A percentile compares a stretch with the other conserved stretches of the same genome.
Conservation (phyloP, 2,888 invertebrate species). For the Cremastinae sp. region DNA sequence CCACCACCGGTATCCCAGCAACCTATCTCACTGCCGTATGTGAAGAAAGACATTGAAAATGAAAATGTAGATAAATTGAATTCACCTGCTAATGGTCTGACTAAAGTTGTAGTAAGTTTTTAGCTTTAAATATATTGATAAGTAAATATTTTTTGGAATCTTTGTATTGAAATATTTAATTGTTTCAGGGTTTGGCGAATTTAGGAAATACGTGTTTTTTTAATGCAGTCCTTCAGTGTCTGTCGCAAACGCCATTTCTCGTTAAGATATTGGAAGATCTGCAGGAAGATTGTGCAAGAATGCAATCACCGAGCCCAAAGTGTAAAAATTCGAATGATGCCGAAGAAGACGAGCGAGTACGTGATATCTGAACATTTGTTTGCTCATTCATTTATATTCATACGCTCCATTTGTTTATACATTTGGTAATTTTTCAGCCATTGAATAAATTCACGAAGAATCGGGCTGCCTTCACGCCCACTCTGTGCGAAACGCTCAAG, state of each 20-base stretch:
- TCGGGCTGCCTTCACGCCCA: constrained; percentile 86
- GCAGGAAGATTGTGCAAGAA: constrained; percentile 85
- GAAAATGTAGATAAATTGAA: constrained; percentile 33
- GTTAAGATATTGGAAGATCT: constrained; percentile 87
- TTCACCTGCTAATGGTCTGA: constrained; percentile 36
- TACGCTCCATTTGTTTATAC: too few species aligned
- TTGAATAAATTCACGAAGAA: constrained; percentile 64
- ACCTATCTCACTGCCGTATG: constrained; percentile 51
- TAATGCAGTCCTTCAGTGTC: constrained; percentile 96
- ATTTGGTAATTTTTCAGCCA: not conserved
- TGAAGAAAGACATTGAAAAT: constrained; percentile 22
- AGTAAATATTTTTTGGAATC: not conserved
- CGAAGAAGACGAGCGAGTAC: constrained; percentile 82
- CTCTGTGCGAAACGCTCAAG: constrained; percentile 86
- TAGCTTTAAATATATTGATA: not conserved
- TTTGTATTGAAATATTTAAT: constrained; percentile 25
- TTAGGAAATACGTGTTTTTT: constrained; percentile 98
- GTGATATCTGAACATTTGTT: constrained; percentile 32
- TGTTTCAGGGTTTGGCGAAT: constrained; percentile 90
- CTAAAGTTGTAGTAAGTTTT: constrained; percentile 52
- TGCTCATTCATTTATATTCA: too few species aligned
- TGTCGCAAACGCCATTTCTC: constrained; percentile 92
- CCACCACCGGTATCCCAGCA: constrained; percentile 44
- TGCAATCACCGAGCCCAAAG: constrained; percentile 87
- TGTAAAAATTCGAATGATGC: constrained; percentile 80